phyloP scores from a whole-genome alignment of 2,888 invertebrate species.

The Sycophila texana region DNA sequence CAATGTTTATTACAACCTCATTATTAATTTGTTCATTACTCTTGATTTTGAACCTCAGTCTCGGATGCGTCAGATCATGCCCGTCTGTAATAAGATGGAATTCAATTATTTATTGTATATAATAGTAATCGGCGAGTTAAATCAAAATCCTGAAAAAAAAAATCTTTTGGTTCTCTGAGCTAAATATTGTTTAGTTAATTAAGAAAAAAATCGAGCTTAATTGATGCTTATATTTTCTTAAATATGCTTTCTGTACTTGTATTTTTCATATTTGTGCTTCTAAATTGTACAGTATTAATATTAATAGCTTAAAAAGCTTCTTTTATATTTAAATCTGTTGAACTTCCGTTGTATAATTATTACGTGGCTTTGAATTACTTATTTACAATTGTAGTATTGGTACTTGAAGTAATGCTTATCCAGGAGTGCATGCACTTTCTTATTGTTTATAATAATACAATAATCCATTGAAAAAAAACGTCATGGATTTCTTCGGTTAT shows the following conservation, averaged over 20 bases:
- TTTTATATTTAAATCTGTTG: not conserved
- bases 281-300: not conserved
- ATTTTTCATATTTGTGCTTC: conserved; percentile 20
- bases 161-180: not conserved
- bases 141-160: no score
- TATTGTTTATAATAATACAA: conserved; percentile 14
- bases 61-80: conserved; percentile 48
- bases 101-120: no score
- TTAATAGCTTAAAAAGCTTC: not conserved
- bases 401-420: conserved; percentile 24
- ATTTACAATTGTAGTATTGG: conserved; percentile 9
- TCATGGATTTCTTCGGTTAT: no score
- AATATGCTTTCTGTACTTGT: conserved; percentile 22
- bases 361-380: conserved; percentile 14
- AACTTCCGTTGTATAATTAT: not conserved
- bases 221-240: conserved; percentile 43
- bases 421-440: conserved; percentile 39
- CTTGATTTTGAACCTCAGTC: conserved; percentile 43
- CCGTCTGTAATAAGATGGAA: no score
- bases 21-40: conserved; percentile 24
- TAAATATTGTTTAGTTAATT: conserved; percentile 9
- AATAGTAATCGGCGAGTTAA: no score
- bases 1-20: conserved; percentile 22
- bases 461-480: not conserved
- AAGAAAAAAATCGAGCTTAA: conserved; percentile 26